Base-by-base conservation (phyloP, 2,113 vertebrate species). In the Prinia subflava region DNA sequence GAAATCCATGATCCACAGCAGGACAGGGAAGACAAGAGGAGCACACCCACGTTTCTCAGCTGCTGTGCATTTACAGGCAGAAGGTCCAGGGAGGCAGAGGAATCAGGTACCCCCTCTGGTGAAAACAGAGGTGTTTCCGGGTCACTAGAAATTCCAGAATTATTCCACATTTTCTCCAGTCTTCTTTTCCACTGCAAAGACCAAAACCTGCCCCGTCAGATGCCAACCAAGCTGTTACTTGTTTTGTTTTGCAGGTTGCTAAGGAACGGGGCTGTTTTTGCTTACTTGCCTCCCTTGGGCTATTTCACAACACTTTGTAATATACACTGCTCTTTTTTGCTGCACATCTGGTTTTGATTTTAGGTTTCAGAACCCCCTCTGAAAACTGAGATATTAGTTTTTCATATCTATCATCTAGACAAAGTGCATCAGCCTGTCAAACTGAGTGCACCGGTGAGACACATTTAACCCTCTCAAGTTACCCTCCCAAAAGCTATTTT, bases 341-440 rank as follows among this genome's bases (percentile, higher is more conserved):
- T 81, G 94, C 97, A 98, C 98, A 98, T 98, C 98, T 98, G 98
- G 98, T 98, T 98, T 97, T 94, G 79, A 98, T 98, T 98, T 97
- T 92, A 95, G 82, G 90, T 97, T 98, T 97, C 95, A 97, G 97
- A 97, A 96, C 95, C 92, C 97, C 96, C 95, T 95, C 92, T 91
- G 92, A 94, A 93, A 96, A 95, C 95, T 95, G 96, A 95, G 97
- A 95, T 89, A 81, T 97, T 96, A 87, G 96, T 95, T 97, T 96
- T 97, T 96, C 95, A 91, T 95, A 92, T 97, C 95, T 93, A 87
- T 96, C 94, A 96, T 96, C 92, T 93, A 89, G 96, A 95, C 94
- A 97, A 96, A 97, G 95, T 95, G 90, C 87, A 95, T 94, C 55
- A 76, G 83, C 68, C 91, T 93, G 89, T 90, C 93, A 94, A 89